A percentile compares a stretch with the other conserved stretches of the same genome.
phyloP scores from a whole-genome alignment of 2,888 invertebrate species.

The Apotomis betuletana region DNA sequence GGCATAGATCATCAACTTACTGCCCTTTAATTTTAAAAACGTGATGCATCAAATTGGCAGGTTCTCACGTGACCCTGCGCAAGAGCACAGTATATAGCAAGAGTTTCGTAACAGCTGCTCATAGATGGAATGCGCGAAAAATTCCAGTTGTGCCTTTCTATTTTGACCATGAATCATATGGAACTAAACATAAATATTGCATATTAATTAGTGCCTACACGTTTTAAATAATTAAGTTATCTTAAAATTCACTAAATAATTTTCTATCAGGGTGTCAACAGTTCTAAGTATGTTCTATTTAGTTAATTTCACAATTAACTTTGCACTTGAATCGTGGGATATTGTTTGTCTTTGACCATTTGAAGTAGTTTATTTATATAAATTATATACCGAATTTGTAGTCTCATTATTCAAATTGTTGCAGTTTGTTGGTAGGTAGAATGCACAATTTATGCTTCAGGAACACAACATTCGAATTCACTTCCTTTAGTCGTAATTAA shows the following conservation, averaged over 20 bases:
- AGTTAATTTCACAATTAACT: neutral
- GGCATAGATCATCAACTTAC: neutral
- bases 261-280: too few relatives aligned
- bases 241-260: neutral
- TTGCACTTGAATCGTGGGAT: too few relatives aligned
- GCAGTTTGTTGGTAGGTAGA: too few relatives aligned
- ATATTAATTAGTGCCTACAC: neutral
- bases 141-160: slow-evolving; percentile 35
- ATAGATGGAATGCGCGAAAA: slow-evolving; percentile 36
- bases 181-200: slow-evolving; percentile 8
- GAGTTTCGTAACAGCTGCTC: slow-evolving; percentile 29
- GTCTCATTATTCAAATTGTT: too few relatives aligned
- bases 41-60: slow-evolving; percentile 22
- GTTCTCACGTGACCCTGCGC: slow-evolving; percentile 19
- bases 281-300: too few relatives aligned
- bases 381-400: too few relatives aligned
- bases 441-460: too few relatives aligned
- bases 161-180: slow-evolving; percentile 34
- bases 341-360: too few relatives aligned
- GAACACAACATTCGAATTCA: too few relatives aligned
- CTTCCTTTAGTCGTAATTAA: too few relatives aligned
- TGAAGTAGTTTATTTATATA: too few relatives aligned
- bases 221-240: slow-evolving; percentile 5
- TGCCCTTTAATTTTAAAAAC: neutral
- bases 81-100: too few relatives aligned